Evolutionary conservation across 2,888 invertebrate species (phyloP), one percentile per base, ranked within the genome.

Genomic region (Eubasilissa splendida): DNA sequence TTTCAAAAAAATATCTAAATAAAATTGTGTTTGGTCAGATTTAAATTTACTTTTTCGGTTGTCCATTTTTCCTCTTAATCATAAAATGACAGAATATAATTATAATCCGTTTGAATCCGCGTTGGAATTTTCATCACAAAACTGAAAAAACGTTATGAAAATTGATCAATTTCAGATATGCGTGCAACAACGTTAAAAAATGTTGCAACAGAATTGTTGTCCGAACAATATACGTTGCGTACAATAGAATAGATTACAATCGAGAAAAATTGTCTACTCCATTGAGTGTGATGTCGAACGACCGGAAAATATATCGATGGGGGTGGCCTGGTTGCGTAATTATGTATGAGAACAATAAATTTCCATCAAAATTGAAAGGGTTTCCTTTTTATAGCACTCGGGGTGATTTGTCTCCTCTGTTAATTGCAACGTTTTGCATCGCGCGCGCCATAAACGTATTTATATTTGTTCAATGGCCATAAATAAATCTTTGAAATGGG

Each of bases 251-350:
- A 79, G 79, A 74, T 79, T 58, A 22, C 76, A 33, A 80, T 80
- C 76, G 76, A 22, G 31, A 75, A 73, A 73, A 75, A 80, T 76
- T 68, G 80, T 76, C 80, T 76, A 80, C 76, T 68, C 58, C 56
- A 63, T 76, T 52, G 52, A 59, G 65, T n/a, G 22, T 65, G 58
- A 58, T 50, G 14, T 66, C 66, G 53, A 63, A 74, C 75, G 58
- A 58, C 52, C 75, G 59, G 68, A 76, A 60, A 80, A 73, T 73
- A 33, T 73, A 73, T 73, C 56, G 71, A 58, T 33, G 50, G 58
- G 50, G 56, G 58, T 10, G 58, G 71, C n/a, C 9, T 1, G 71
- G 14, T 14, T 33, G 71, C 31, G 33, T 73, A 73, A 73, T 73
- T 73, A 73, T 58, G 71, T 73, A 73, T 58, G 71, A 42, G 71